These are phyloP conservation scores for Ifrita kowaldi DNA, from an alignment of 2,113 vertebrate species.

Conservation along the genomic window DNA sequence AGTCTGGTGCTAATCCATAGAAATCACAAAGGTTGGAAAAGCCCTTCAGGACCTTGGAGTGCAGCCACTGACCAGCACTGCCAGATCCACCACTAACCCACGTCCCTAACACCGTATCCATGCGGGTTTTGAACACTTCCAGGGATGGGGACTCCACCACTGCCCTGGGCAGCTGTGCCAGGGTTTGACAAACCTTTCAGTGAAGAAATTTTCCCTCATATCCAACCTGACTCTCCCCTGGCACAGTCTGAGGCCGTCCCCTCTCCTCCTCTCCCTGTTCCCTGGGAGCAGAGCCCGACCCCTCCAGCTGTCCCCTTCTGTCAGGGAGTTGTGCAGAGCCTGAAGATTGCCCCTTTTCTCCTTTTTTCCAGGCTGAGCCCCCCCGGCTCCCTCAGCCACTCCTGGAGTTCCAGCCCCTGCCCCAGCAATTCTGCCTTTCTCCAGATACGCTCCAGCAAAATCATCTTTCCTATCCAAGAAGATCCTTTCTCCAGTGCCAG, in stretches of 20 bases:
- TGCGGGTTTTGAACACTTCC: fast-evolving
- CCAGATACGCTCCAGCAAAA: background rate
- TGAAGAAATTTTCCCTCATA: background rate
- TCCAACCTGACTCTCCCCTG: fast-evolving
- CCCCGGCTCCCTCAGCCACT: background rate
- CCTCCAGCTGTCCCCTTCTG: background rate
- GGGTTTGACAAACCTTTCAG: no score
- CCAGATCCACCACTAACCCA: fast-evolving
- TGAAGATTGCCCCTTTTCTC: background rate
- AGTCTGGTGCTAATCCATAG: background rate
- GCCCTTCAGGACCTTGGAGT: background rate
- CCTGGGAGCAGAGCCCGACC: background rate
- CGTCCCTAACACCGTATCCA: background rate
- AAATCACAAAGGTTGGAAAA: background rate
- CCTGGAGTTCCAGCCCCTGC: background rate
- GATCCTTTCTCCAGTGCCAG: background rate
- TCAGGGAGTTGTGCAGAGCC: background rate
- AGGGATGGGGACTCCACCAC: background rate
- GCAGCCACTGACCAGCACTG: background rate
- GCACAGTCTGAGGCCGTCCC: fast-evolving
- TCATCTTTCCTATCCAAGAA: background rate
- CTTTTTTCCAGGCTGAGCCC: background rate
- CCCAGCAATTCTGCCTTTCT: background rate
- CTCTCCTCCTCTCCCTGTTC: background rate
- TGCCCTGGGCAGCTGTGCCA: background rate